A percentile compares a stretch with the other conserved stretches of the same genome.
Conservation (phyloP, 2,113 vertebrate species). For the Nibea albiflora region DNA sequence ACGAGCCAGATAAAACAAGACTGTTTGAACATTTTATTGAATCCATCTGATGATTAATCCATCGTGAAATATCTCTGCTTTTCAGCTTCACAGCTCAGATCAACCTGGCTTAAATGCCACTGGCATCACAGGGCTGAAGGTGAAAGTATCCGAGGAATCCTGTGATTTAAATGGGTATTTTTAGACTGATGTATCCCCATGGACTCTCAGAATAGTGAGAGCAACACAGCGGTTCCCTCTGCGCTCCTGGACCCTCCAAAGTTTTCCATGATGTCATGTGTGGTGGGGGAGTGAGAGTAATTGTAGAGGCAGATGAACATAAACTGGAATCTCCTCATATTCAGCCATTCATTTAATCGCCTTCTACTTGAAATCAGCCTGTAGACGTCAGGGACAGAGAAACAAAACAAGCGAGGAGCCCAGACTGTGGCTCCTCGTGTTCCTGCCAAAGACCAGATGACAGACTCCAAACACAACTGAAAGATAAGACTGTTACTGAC, state of each 20-base stretch:
- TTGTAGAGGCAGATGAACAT: slow-evolving; percentile 73
- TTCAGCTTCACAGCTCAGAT: slow-evolving; percentile 82
- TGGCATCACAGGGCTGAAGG: slow-evolving; percentile 90
- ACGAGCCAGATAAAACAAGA: slow-evolving; percentile 79
- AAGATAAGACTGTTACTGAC: slow-evolving; percentile 54
- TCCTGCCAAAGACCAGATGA: slow-evolving; percentile 52
- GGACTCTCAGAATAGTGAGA: slow-evolving; percentile 79
- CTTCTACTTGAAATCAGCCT: slow-evolving; percentile 39
- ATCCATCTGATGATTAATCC: slow-evolving; percentile 87
- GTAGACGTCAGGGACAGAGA: slow-evolving; percentile 24
- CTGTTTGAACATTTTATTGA: slow-evolving; percentile 79
- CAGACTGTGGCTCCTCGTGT: slow-evolving; percentile 29
- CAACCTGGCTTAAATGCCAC: slow-evolving; percentile 86
- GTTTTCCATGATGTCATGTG: slow-evolving; percentile 88
- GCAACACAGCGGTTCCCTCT: slow-evolving; percentile 73
- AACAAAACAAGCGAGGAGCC: slow-evolving; percentile 46
- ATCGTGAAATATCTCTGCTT: slow-evolving; percentile 79
- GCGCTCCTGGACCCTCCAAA: slow-evolving; percentile 63
- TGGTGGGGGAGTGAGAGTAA: slow-evolving; percentile 69
- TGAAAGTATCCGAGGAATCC: slow-evolving; percentile 91
- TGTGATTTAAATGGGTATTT: slow-evolving; percentile 92
- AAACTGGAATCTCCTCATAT: slow-evolving; percentile 75
- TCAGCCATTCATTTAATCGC: slow-evolving; percentile 59
- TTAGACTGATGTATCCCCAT: slow-evolving; percentile 90
- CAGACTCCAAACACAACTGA: slow-evolving; percentile 35